These are phyloP conservation scores for Augochlorella aurata DNA, from an alignment of 2,888 invertebrate species.

Conservation along the genomic window DNA sequence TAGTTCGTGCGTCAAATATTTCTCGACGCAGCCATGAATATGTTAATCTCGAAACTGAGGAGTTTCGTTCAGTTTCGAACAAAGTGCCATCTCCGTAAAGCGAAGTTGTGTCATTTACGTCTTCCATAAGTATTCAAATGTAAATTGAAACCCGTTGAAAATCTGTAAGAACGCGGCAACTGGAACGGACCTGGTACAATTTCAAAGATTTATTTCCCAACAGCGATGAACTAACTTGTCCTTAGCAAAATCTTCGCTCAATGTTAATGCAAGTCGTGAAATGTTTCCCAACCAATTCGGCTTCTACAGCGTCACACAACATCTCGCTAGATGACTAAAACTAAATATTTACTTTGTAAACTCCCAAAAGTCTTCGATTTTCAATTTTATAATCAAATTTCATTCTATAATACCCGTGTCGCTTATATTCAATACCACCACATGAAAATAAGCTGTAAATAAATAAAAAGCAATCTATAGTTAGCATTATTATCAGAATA, in stretches of 20 bases:
- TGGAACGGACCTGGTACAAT: conserved; percentile 23
- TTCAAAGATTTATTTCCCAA: conserved; percentile 12
- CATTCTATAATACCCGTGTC: too few species aligned
- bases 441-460: too few species aligned
- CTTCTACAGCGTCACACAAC: background rate
- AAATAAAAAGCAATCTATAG: too few species aligned
- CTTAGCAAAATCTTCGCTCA: too few species aligned
- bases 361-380: too few species aligned
- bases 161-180: conserved; percentile 7
- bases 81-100: conserved; percentile 36
- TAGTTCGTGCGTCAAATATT: conserved; percentile 45
- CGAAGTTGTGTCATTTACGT: conserved; percentile 46
- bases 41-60: conserved; percentile 44
- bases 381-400: too few species aligned
- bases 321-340: too few species aligned
- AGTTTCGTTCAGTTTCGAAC: conserved; percentile 16
- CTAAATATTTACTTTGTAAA: too few species aligned
- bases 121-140: conserved; percentile 44
- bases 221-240: background rate
- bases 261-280: background rate
- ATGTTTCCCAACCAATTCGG: background rate
- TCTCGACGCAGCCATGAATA: conserved; percentile 42
- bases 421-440: too few species aligned
- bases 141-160: conserved; percentile 44
- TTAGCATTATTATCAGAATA: too few species aligned